phyloP scores from a whole-genome alignment of 2,888 invertebrate species.

The Cancer borealis region DNA sequence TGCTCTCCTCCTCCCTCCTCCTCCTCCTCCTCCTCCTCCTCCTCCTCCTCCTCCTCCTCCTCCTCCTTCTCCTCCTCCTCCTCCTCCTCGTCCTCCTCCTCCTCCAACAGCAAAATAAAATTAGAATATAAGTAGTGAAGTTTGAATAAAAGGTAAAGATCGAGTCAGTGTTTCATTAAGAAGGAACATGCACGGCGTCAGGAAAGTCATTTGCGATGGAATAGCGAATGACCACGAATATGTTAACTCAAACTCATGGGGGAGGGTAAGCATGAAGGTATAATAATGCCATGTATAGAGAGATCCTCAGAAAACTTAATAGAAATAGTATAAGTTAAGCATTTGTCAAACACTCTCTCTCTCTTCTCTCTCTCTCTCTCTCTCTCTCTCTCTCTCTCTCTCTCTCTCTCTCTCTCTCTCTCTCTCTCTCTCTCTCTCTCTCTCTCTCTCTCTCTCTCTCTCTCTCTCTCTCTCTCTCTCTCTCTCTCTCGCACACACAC shows the following conservation, averaged over 20 bases:
- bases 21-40: background rate
- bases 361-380: background rate
- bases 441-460: slow-evolving; percentile 16
- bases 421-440: background rate
- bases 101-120: background rate
- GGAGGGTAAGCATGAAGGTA: background rate
- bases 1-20: background rate
- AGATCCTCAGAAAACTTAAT: background rate
- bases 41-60: background rate
- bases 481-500: background rate
- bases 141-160: background rate
- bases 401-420: slow-evolving; percentile 39
- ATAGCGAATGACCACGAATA: background rate
- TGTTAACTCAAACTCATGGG: background rate
- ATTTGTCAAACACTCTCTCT: background rate
- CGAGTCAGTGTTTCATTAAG: background rate
- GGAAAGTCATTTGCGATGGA: background rate
- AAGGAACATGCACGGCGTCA: background rate
- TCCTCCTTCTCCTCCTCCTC: too few species aligned
- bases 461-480: slow-evolving; percentile 11
- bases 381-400: slow-evolving; percentile 26
- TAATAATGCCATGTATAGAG: background rate
- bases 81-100: background rate
- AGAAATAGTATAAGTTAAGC: background rate
- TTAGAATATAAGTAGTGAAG: background rate